These are phyloP conservation scores for Euthynnus affinis DNA, from an alignment of 2,797 vertebrate species.

Conservation along the genomic window DNA sequence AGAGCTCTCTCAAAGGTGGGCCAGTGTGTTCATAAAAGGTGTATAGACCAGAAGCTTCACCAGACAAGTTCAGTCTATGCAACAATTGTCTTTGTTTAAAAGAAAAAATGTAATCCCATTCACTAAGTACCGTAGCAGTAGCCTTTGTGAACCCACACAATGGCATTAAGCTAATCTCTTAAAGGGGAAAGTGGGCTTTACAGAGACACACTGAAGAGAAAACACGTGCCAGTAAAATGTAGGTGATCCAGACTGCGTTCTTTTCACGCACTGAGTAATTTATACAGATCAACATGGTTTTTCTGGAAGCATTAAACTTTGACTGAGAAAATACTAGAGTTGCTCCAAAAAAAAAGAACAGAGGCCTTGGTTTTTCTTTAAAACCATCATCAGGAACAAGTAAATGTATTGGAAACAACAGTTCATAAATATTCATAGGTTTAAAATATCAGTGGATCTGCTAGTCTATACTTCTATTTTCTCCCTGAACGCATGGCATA, in stretches of 20 bases:
- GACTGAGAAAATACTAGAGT: neutral
- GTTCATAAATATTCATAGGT: neutral
- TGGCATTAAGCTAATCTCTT: constrained; percentile 64
- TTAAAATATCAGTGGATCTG: neutral
- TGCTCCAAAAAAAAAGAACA: no score
- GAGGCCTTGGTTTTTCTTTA: no score
- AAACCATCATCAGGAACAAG: no score
- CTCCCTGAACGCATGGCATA: neutral
- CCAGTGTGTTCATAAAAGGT: neutral
- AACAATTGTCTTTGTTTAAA: constrained; percentile 53
- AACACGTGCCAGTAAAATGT: constrained; percentile 49
- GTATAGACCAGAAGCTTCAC: constrained; percentile 19
- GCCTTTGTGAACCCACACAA: constrained; percentile 61
- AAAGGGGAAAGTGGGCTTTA: constrained; percentile 58
- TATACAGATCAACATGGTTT: constrained; percentile 3
- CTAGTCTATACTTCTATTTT: neutral
- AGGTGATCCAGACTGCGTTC: constrained; percentile 49
- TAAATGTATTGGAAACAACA: neutral
- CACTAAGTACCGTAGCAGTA: constrained; percentile 23
- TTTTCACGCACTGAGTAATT: constrained; percentile 6
- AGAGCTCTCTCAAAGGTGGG: neutral
- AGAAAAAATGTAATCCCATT: constrained; percentile 48
- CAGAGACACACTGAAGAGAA: constrained; percentile 32
- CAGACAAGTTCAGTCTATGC: constrained; percentile 27
- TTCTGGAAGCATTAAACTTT: constrained; percentile 3